These are phyloP conservation scores for Anarhynchus alexandrinus DNA, from an alignment of 2,113 vertebrate species.

Conservation along the genomic window DNA sequence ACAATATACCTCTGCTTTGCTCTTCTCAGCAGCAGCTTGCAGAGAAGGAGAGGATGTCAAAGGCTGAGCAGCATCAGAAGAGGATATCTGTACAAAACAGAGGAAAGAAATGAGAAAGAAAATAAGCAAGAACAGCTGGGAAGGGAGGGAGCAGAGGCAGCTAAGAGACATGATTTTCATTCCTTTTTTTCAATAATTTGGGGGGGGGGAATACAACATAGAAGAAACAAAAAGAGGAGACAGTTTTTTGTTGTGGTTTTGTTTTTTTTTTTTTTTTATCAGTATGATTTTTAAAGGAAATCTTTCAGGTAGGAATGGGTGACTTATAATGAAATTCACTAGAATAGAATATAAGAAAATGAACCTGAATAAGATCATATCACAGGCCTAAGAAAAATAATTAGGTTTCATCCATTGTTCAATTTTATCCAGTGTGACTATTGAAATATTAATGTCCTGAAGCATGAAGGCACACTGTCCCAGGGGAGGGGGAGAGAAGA, in stretches of 20 bases:
- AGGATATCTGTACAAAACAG: slow-evolving; percentile 79
- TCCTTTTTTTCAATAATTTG: not conserved
- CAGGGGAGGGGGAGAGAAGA: not conserved
- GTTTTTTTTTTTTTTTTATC: not conserved
- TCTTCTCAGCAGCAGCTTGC: slow-evolving; percentile 87
- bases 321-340: slow-evolving; percentile 37
- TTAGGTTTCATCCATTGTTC: slow-evolving; percentile 41
- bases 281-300: slow-evolving; percentile 7
- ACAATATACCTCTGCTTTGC: slow-evolving; percentile 85
- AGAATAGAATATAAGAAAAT: slow-evolving; percentile 33
- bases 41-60: slow-evolving; percentile 85
- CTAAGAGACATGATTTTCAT: not conserved
- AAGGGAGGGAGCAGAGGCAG: not conserved
- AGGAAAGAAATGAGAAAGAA: slow-evolving; percentile 59
- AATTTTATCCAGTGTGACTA: slow-evolving; percentile 37
- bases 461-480: slow-evolving; percentile 19
- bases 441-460: slow-evolving; percentile 52
- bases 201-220: not conserved
- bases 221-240: not conserved
- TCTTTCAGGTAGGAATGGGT: not conserved
- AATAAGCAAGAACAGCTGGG: slow-evolving; percentile 52
- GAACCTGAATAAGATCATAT: slow-evolving; percentile 33
- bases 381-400: slow-evolving; percentile 54
- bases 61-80: slow-evolving; percentile 85
- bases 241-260: not conserved